Percentiles rank a stretch among this genome's conserved stretches.
These are phyloP conservation scores for Oreohelix idahoensis DNA, from an alignment of 1,140 invertebrate genomes.

Conservation along the genomic window DNA sequence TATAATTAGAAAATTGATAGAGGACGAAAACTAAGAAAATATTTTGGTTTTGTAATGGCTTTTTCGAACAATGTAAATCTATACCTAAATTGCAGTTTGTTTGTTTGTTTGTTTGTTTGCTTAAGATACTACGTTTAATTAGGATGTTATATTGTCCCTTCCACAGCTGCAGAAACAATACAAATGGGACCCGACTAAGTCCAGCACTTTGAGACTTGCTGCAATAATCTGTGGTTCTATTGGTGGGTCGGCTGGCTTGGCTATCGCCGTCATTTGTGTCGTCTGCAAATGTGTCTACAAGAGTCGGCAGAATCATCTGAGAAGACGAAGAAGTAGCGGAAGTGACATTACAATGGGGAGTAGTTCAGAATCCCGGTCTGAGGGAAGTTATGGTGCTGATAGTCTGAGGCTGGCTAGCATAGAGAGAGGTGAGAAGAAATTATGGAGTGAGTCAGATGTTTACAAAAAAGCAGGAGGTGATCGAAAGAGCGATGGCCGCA, in stretches of 20 bases:
- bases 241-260: not conserved
- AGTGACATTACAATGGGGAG: constrained; percentile 15
- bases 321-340: not conserved
- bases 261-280: not conserved
- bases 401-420: not conserved
- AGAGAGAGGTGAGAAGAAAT: not conserved
- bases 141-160: not conserved
- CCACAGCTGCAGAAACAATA: not conserved
- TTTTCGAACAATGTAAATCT: no score
- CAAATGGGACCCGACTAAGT: not conserved
- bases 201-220: not conserved
- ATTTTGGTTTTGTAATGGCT: no score
- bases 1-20: no score
- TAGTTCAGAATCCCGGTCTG: not conserved
- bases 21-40: no score
- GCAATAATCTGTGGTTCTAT: not conserved
- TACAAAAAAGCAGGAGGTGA: no score
- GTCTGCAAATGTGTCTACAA: not conserved
- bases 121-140: no score
- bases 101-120: no score
- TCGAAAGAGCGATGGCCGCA: no score
- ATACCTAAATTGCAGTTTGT: no score
- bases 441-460: not conserved
- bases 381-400: not conserved
- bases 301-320: not conserved